Percentiles rank a stretch among this genome's conserved stretches.
Evolutionary conservation across 2,888 invertebrate species (phyloP).

Genomic region (Uloborus plumipes): DNA sequence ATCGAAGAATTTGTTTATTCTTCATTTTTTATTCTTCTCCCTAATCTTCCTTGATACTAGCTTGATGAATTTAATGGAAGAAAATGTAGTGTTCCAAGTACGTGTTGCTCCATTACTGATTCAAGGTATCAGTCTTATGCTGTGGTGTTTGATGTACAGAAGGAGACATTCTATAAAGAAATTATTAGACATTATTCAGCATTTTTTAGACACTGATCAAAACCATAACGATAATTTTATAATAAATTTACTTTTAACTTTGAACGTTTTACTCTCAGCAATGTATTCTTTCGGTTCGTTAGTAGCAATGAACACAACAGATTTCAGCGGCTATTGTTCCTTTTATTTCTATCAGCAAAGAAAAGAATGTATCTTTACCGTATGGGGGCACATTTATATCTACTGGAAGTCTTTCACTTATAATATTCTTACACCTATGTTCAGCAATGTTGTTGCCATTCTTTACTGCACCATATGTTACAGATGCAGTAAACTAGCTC

Average conservation of each 20-base stretch:
- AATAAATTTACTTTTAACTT: background rate
- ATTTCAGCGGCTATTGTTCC: background rate
- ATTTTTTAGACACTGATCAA: background rate
- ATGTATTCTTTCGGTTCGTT: background rate
- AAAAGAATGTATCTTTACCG: background rate
- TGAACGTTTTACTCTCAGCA: background rate
- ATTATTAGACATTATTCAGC: background rate
- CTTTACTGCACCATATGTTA: background rate
- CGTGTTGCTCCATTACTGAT: too few relatives aligned
- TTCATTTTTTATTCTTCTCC: too few relatives aligned
- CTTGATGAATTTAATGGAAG: too few relatives aligned
- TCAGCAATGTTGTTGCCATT: background rate
- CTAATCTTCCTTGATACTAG: too few relatives aligned
- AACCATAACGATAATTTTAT: background rate
- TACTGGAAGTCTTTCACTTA: background rate
- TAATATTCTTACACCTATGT: background rate
- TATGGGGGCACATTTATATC: background rate
- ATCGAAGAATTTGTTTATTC: too few relatives aligned
- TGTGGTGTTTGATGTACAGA: background rate
- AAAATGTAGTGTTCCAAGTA: too few relatives aligned
- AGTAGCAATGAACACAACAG: background rate
- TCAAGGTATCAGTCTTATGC: background rate
- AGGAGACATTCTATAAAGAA: background rate
- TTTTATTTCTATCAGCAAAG: background rate
- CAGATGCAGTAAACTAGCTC: background rate